Conservation (phyloP, 1,140 invertebrate species). For the Liolophura sinensis region DNA sequence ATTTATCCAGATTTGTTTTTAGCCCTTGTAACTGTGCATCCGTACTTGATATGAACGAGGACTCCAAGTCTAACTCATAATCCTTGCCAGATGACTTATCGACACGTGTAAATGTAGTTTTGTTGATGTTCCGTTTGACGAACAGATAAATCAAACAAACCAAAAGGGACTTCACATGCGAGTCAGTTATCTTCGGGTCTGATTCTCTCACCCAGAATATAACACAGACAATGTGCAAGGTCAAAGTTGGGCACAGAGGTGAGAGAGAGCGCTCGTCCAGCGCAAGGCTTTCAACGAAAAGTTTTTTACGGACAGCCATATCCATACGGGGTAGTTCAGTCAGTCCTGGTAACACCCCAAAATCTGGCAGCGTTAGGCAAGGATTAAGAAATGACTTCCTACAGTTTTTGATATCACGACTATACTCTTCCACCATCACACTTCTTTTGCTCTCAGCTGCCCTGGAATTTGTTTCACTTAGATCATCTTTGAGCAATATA, state of each 20-base stretch:
- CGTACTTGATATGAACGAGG: neutral
- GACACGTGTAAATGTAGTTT: neutral
- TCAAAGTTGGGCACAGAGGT: constrained; percentile 65
- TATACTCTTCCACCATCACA: constrained; percentile 48
- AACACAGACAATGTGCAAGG: constrained; percentile 67
- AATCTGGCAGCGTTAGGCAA: constrained; percentile 22
- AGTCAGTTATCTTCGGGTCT: constrained; percentile 26
- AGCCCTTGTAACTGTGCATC: constrained; percentile 13
- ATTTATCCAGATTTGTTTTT: constrained; percentile 31
- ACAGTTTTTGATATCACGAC: constrained; percentile 40
- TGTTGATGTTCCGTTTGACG: constrained; percentile 17
- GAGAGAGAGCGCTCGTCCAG: constrained; percentile 31
- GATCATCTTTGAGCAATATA: constrained; percentile 60
- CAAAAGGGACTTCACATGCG: constrained; percentile 34
- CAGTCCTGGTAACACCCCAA: constrained; percentile 33
- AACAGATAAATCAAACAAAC: constrained; percentile 36
- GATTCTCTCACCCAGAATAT: constrained; percentile 70
- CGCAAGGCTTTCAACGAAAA: constrained; percentile 34
- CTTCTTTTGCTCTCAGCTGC: constrained; percentile 48
- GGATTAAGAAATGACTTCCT: constrained; percentile 40
- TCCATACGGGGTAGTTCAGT: constrained; percentile 26
- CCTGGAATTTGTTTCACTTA: neutral
- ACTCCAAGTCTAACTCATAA: constrained; percentile 1
- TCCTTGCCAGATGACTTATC: constrained; percentile 4
- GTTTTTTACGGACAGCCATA: constrained; percentile 10